phyloP scores from a whole-genome alignment of 2,888 invertebrate species.

The Hypolimnas misippus region DNA sequence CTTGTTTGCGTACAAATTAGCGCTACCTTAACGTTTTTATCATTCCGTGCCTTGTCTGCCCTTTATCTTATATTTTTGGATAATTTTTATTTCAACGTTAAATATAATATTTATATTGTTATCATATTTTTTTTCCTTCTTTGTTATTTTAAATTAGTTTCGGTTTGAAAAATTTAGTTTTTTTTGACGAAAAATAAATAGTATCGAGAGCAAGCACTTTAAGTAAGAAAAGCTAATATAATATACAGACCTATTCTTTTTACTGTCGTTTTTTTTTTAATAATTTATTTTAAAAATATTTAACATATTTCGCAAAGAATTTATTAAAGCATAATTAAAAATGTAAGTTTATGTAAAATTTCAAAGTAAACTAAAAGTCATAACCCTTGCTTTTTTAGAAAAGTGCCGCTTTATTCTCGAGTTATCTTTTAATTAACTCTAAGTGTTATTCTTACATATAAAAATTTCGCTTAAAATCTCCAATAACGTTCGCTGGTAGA shows the following conservation, averaged over 20 bases:
- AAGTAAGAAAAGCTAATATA: no score
- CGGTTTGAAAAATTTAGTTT: no score
- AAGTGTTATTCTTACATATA: conserved; percentile 51
- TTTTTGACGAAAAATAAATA: no score
- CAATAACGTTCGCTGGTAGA: conserved; percentile 16
- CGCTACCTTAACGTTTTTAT: conserved; percentile 48
- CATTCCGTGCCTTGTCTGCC: conserved; percentile 26
- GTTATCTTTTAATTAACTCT: conserved; percentile 79
- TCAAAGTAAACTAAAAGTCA: conserved; percentile 65
- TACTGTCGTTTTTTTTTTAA: no score
- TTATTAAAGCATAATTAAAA: neutral
- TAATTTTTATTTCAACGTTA: neutral
- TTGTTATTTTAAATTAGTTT: no score
- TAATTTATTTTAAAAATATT: neutral
- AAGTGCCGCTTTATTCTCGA: conserved; percentile 53
- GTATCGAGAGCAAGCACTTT: no score
- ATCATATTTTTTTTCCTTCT: no score
- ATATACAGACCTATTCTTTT: no score
- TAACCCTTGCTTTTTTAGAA: conserved; percentile 70
- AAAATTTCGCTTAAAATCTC: conserved; percentile 31
- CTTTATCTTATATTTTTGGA: conserved; percentile 19
- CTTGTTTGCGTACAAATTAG: conserved; percentile 81
- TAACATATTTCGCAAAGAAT: neutral
- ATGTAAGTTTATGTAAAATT: conserved; percentile 45
- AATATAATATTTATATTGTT: neutral